Evolutionary conservation across 2,888 invertebrate species (phyloP).

Genomic region (Scaeva pyrastri): DNA sequence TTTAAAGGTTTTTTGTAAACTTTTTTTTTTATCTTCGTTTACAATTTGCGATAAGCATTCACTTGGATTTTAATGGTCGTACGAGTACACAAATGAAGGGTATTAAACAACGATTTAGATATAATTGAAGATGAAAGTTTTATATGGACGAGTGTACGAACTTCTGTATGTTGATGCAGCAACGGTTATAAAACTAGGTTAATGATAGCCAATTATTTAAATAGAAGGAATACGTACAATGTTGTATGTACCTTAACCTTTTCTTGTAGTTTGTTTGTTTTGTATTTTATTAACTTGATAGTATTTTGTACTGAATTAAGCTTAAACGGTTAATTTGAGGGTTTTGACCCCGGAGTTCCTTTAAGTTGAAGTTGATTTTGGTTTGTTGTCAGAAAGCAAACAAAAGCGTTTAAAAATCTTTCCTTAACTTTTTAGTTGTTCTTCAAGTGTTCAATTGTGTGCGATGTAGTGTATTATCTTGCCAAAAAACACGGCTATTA

Average conservation of each 20-base stretch:
- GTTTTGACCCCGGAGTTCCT: neutral
- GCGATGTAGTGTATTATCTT: too few species aligned
- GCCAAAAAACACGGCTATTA: too few species aligned
- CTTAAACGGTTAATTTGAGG: slow-evolving; percentile 9
- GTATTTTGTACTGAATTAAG: neutral
- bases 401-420: too few species aligned
- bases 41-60: slow-evolving; percentile 38
- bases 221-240: neutral
- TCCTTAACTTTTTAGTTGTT: too few species aligned
- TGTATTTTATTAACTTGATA: neutral
- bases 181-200: slow-evolving; percentile 39
- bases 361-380: neutral
- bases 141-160: slow-evolving; percentile 25
- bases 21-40: neutral
- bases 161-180: slow-evolving; percentile 19
- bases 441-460: too few species aligned
- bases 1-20: slow-evolving; percentile 15
- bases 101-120: slow-evolving; percentile 43
- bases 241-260: too few species aligned
- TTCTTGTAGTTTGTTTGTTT: neutral
- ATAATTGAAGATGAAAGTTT: slow-evolving; percentile 64
- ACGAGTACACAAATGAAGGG: slow-evolving; percentile 29
- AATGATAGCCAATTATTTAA: slow-evolving; percentile 40
- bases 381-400: neutral
- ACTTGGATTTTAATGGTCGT: slow-evolving; percentile 5